Base-by-base conservation (phyloP, 2,888 invertebrate genomes). In the Machimus rusticus region DNA sequence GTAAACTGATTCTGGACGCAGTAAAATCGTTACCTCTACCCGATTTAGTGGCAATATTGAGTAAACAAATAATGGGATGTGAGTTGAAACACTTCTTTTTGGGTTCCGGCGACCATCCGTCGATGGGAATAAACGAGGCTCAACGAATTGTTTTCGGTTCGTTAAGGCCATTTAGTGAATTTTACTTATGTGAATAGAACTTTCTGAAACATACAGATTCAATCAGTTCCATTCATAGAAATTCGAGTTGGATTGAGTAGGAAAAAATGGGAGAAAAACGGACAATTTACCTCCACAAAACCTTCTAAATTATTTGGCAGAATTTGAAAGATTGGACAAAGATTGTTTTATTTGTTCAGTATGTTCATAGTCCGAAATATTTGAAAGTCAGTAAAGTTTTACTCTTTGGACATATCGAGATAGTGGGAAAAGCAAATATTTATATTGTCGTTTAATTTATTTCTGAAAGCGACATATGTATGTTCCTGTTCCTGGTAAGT, bases 11-110 rank as follows among this genome's bases (percentile, higher is more conserved):
- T 37, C 37, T 55, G 82, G 51, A 55, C 81, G 34, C 82, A 82
- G 37, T 82, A 82, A 57, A 82, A 34, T 57, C 39, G 82, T 82
- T 57, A 57, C 28, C 57, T 82, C 34, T 57, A 37, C 37, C 14
- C 82, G 23, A 82, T 57, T 82, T 57, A 57, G 82, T 28, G 19
- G 31, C 82, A 57, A 82, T 82, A 57, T 28, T 82, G 82, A 82
- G 82, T 82, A 82, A 82, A 31, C 82, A 82, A 82, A 57, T 82
- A 82, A 79, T 51, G 82, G 82, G 19, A 57, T 37, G 57, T 82
- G 2, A 28, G 28, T 28, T 28, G 28, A 28, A 28, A 28, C 28
- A 28, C 28, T 28, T 28, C 57, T 55, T 19, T 82, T 82, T 37
- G 34, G 34, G 57, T 34, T 57, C 34, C 4, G 82, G 79, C 14